Percentiles rank a stretch among this genome's conserved stretches.
Conservation (phyloP, 2,113 vertebrate species). For the human region GRCh38 chr7:55170501-55171000, state of each 20-base stretch:
- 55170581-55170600: background rate
- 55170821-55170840: too few relatives aligned
- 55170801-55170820: background rate
- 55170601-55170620: background rate
- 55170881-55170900: too few relatives aligned
- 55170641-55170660: background rate
- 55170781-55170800: background rate
- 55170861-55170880: background rate
- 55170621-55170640: background rate
- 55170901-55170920: background rate
- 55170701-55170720: background rate
- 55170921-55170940: background rate
- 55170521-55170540: background rate
- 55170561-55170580: rapidly evolving
- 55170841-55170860: background rate
- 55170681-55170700: background rate
- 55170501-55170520: background rate
- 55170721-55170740: background rate
- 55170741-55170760: too few relatives aligned
- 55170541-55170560: background rate
- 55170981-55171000: background rate
- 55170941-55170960: background rate
- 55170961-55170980: background rate
- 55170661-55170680: too few relatives aligned
- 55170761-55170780: background rate